These are phyloP conservation scores for Delichon dasypus DNA, from an alignment of 2,797 vertebrate species.

Conservation along the genomic window DNA sequence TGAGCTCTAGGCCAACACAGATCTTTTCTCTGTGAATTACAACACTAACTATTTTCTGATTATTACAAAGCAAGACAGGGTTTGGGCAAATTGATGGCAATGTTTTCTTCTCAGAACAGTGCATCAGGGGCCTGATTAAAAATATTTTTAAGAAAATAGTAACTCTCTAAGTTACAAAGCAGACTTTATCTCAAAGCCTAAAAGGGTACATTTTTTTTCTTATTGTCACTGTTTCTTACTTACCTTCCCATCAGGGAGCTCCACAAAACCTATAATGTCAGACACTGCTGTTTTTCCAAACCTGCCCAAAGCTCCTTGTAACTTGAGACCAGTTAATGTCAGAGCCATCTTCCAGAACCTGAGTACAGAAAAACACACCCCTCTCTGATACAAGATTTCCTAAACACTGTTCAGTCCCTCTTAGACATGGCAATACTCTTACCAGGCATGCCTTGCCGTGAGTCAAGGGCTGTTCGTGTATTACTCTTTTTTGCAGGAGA, in stretches of 20 bases:
- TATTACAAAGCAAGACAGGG: not conserved
- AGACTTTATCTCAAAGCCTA: not conserved
- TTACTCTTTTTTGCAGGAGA: not conserved
- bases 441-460: not conserved
- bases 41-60: not conserved
- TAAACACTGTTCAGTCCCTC: not conserved
- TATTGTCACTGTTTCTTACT: not conserved
- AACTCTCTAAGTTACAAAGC: not conserved
- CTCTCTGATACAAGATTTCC: not conserved
- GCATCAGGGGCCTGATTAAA: not conserved
- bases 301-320: constrained; percentile 87
- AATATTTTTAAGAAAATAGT: not conserved
- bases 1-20: not conserved
- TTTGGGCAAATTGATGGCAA: not conserved
- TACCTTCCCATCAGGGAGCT: constrained; percentile 93
- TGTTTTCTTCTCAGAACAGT: not conserved
- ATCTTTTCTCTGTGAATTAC: not conserved
- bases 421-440: not conserved
- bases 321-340: constrained; percentile 90
- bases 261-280: constrained; percentile 87
- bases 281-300: constrained; percentile 88
- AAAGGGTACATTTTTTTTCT: not conserved
- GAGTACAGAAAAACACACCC: not conserved
- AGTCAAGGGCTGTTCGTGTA: not conserved
- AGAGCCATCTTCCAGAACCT: constrained; percentile 94